Evolutionary conservation across 1,140 invertebrate genomes (phyloP).

Genomic region (Eufriesea mexicana): DNA sequence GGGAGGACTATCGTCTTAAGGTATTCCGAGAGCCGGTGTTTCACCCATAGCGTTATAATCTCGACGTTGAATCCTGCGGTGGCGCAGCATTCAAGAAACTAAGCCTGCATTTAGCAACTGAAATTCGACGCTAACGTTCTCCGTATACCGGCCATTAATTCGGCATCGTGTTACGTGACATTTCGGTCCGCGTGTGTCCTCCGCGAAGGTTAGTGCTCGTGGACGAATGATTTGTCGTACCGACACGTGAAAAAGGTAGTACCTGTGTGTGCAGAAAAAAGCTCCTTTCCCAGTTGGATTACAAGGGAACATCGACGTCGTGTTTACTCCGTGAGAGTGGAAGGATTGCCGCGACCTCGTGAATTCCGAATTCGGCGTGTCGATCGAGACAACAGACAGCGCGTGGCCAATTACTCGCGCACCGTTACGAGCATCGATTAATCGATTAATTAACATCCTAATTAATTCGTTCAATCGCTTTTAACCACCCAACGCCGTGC

Average conservation of each 20-base stretch:
- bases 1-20: not conserved
- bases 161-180: slow-evolving; percentile 24
- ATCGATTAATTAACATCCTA: slow-evolving; percentile 42
- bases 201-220: not conserved
- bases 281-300: slow-evolving; percentile 36
- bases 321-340: slow-evolving; percentile 32
- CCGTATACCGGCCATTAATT: not conserved
- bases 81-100: not conserved
- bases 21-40: not conserved
- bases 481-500: not conserved
- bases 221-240: slow-evolving; percentile 4
- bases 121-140: not conserved
- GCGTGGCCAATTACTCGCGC: slow-evolving; percentile 54
- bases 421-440: slow-evolving; percentile 40
- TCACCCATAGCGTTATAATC: not conserved
- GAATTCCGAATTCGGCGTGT: slow-evolving; percentile 44
- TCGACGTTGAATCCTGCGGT: not conserved
- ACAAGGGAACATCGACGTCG: slow-evolving; percentile 35
- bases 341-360: slow-evolving; percentile 34
- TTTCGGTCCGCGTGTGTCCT: slow-evolving; percentile 22
- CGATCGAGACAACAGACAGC: slow-evolving; percentile 47
- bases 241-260: not conserved
- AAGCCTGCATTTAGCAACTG: not conserved
- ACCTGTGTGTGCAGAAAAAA: slow-evolving; percentile 20
- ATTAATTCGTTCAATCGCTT: slow-evolving; percentile 40